A percentile compares a stretch with the other conserved stretches of the same genome.
Evolutionary conservation across 2,797 vertebrate genomes (phyloP).

Genomic region (Hyperoplus immaculatus): DNA sequence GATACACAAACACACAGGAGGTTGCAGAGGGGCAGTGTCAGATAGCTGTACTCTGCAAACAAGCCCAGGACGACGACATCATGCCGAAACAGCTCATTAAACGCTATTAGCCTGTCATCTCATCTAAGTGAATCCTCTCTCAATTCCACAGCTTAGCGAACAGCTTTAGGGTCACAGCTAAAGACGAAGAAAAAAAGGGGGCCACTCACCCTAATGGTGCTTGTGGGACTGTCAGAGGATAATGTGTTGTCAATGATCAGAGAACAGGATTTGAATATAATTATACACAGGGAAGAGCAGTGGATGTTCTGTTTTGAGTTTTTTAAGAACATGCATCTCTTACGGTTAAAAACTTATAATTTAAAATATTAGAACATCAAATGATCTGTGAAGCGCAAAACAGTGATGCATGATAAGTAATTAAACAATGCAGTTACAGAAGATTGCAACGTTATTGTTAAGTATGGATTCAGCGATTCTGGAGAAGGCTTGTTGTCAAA

Average conservation of each 20-base stretch:
- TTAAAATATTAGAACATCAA: conserved; percentile 54
- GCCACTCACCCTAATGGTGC: conserved; percentile 74
- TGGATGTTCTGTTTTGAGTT: conserved; percentile 50
- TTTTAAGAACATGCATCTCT: conserved; percentile 34
- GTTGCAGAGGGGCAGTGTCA: conserved; percentile 78
- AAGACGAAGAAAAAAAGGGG: conserved; percentile 58
- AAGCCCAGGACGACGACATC: conserved; percentile 77
- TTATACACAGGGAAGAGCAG: conserved; percentile 64
- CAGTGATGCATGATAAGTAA: conserved; percentile 29
- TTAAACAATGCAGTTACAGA: conserved; percentile 38
- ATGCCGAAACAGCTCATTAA: conserved; percentile 87
- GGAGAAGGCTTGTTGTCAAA: no score
- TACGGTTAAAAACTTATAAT: conserved; percentile 9
- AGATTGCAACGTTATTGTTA: conserved; percentile 51
- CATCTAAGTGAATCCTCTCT: conserved; percentile 84
- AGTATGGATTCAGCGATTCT: neutral
- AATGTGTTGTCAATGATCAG: conserved; percentile 79
- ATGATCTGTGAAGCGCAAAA: conserved; percentile 53
- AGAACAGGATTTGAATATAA: conserved; percentile 75
- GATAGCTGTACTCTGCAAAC: conserved; percentile 76
- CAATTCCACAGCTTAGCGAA: conserved; percentile 80
- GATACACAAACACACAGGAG: conserved; percentile 46
- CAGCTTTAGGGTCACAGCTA: conserved; percentile 77
- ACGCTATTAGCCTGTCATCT: conserved; percentile 87
- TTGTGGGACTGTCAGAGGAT: conserved; percentile 75